Percentiles rank a stretch among this genome's conserved stretches.
phyloP scores from a whole-genome alignment of 1,140 invertebrate species.

The Scylla paramamosain region DNA sequence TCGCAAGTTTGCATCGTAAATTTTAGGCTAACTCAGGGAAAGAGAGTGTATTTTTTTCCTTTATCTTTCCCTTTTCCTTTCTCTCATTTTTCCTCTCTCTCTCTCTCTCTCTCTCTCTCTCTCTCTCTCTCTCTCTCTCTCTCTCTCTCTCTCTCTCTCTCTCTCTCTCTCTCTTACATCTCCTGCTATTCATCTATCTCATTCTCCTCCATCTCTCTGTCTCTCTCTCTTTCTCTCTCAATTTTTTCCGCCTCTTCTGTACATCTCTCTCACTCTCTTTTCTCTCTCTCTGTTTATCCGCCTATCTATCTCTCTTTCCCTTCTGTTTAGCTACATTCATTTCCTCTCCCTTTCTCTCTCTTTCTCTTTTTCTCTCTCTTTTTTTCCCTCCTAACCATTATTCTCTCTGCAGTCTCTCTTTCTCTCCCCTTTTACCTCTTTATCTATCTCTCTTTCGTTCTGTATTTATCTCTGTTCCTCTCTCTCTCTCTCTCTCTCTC shows the following conservation, averaged over 20 bases:
- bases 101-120: not conserved
- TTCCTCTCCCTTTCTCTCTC: not conserved
- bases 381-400: not conserved
- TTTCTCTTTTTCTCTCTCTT: not conserved
- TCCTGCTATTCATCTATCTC: not conserved
- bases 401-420: too few species aligned
- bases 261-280: not conserved
- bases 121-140: not conserved
- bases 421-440: not conserved
- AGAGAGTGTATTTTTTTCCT: constrained; percentile 45
- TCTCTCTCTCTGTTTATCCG: not conserved
- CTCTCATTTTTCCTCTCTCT: not conserved
- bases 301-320: not conserved
- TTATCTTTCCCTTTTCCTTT: too few species aligned
- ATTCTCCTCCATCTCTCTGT: not conserved
- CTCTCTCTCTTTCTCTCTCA: constrained; percentile 33
- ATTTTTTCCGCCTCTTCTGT: not conserved
- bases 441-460: constrained; percentile 37
- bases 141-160: not conserved
- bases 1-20: constrained; percentile 73
- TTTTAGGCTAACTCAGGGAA: constrained; percentile 59
- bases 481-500: constrained; percentile 38
- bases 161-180: not conserved
- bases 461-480: constrained; percentile 22
- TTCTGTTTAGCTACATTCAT: not conserved